Conservation (phyloP, 2,113 vertebrate species). For the Thalassarche chlororhynchos region DNA sequence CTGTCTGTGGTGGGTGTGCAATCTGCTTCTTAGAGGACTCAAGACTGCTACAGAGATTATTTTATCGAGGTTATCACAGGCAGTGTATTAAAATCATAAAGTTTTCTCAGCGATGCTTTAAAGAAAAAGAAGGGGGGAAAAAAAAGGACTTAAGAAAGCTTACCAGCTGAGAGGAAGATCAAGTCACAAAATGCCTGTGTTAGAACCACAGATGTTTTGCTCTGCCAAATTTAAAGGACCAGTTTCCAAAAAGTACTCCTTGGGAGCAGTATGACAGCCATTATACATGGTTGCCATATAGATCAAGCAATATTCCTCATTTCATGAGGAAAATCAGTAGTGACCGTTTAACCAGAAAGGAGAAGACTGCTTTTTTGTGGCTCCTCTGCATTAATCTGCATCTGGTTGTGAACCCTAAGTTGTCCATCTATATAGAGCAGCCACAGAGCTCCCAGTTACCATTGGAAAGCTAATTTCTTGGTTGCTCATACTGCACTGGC, state of each 20-base stretch:
- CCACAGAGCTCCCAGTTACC: not conserved
- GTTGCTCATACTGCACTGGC: not conserved
- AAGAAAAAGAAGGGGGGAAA: not conserved
- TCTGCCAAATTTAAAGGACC: not conserved
- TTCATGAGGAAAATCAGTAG: not conserved
- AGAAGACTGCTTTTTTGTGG: not conserved
- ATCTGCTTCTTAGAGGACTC: not conserved
- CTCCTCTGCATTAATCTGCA: not conserved
- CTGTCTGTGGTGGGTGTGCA: not conserved
- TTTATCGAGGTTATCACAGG: not conserved
- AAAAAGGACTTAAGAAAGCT: not conserved
- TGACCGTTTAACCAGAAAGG: not conserved
- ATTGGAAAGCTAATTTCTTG: not conserved
- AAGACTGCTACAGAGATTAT: not conserved
- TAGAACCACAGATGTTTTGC: not conserved
- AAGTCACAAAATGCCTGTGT: not conserved
- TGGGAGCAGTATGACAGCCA: not conserved
- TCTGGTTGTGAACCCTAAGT: not conserved
- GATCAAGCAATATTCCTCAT: not conserved
- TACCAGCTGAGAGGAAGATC: not conserved
- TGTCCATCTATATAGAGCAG: not conserved
- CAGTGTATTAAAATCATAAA: not conserved
- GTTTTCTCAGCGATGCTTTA: not conserved
- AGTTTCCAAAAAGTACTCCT: not conserved
- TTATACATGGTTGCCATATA: not conserved